Conservation (phyloP, 2,113 vertebrate species). For the Macrotus californicus region DNA sequence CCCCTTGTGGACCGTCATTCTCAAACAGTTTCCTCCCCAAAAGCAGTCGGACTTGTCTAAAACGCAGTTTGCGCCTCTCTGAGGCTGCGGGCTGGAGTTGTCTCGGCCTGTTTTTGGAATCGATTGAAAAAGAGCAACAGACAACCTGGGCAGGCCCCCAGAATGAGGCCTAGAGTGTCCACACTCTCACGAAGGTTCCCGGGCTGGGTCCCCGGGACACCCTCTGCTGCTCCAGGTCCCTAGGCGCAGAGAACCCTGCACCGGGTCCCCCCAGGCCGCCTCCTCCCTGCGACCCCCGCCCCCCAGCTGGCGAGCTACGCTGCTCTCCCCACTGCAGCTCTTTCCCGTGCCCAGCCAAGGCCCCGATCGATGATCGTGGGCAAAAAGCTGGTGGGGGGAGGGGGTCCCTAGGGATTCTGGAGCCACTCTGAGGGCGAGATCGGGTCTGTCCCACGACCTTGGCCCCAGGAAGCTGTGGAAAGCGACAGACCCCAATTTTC, state of each 20-base stretch:
- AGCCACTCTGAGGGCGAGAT: background rate
- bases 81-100: background rate
- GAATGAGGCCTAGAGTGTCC: background rate
- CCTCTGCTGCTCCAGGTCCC: rapidly evolving
- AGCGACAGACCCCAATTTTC: slow-evolving; percentile 63
- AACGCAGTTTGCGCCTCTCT: background rate
- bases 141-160: background rate
- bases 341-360: background rate
- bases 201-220: background rate
- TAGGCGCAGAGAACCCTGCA: background rate
- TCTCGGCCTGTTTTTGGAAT: background rate
- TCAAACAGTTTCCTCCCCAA: background rate
- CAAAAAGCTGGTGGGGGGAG: background rate
- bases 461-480: slow-evolving; percentile 55
- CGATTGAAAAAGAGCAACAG: background rate
- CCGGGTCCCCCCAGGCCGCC: background rate
- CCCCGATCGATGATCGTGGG: background rate
- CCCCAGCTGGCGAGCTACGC: background rate
- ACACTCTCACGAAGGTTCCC: background rate
- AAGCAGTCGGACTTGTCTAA: background rate
- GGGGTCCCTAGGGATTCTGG: slow-evolving; percentile 16
- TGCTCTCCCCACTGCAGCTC: background rate
- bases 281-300: background rate
- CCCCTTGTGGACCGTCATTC: background rate
- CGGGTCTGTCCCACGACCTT: slow-evolving; percentile 62